Evolutionary conservation across 2,113 vertebrate genomes (phyloP), one percentile per base, ranked within the genome.

Genomic region (Siphamia tubifer): DNA sequence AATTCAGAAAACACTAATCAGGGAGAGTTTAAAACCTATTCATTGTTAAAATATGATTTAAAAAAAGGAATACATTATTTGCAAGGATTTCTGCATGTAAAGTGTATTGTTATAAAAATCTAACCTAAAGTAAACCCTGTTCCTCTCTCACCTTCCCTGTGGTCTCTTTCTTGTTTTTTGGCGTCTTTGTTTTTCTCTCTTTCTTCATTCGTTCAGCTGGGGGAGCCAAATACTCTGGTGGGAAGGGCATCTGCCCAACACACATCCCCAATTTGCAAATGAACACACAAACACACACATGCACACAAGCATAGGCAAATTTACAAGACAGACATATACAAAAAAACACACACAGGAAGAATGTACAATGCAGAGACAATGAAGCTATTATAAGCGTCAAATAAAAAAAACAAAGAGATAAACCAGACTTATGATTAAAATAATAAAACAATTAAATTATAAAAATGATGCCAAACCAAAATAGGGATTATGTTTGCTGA

Each of bases 171-270:
- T 88, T 94, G 87, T 86, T 90, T 93, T 92, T 93, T 70, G 88
- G 71, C 38, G 74, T 79, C 88, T 93, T 93, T 90, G 91, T 79
- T 91, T 93, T 94, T 93, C 87, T 91, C 79, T 93, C 93, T 92
- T 90, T 94, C 93, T 92, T 94, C 91, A 90, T 65, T 81, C 87
- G 89, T 68, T 93, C 93, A 90, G 92, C 89, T 77, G 91, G 85
- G 24, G 92, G 92, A 78, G 93, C 91, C 92, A 94, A 89, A 93
- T 93, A 93, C 81, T 93, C 93, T 74, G 92, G 92, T 84, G 90
- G 93, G 86, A 94, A 94, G 88, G 92, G 91, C 89, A 94, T 90
- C 93, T 94, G 85, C 84, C 88, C 89, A 76, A 74, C 76, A 84
- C 77, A 74, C 77, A 81, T 32, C 72, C 77, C 83, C 72, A 74